Evolutionary conservation across 2,113 vertebrate species (phyloP), one percentile per base, ranked within the genome.

Genomic region (Nanger granti): DNA sequence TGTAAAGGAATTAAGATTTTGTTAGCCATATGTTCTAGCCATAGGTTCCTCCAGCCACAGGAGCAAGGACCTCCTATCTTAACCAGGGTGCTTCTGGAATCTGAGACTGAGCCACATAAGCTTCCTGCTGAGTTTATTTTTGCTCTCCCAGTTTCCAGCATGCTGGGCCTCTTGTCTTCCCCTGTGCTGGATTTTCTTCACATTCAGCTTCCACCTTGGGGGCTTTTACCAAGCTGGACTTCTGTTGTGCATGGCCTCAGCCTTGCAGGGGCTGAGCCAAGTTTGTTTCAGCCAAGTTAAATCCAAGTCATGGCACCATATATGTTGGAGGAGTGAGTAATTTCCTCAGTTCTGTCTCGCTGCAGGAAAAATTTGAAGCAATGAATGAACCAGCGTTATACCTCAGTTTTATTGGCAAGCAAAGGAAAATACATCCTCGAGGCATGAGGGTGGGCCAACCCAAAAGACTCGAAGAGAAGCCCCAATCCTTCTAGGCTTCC

Each of bases 191-290:
- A 8, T 22, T 69, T 69, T 37, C 66, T 69, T 69, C 4, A 0
- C 18, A 11, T 22, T 69, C 66, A 69, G 34, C 18, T 22, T 69
- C 66, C 34, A 69, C 66, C 34, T 10, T 69, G 34, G 18, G 34
- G 66, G 34, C 66, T 69, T 69, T 69, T 10, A 9, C 34, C 66
- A 69, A 69, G 66, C 66, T 37, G 66, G 66, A 34, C 34, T 69
- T 69, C 66, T 69, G 18, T 22, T 37, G 34, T 11, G 34, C 8
- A 10, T 69, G 34, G 64, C 64, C 34, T 69, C 64, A 1, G 2
- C 64, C 34, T 66, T 20, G 34, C 1, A 0, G 34, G 34, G 17
- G 34, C 15, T 0, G 4, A 69, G 34, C 34, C 8, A 2, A n/a
- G 18, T 34, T 37, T 69, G 34, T 37, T 69, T 69, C 66, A 69